These are phyloP conservation scores for Capra hircus DNA, from an alignment of 2,113 vertebrate genomes.

Conservation along the genomic window DNA sequence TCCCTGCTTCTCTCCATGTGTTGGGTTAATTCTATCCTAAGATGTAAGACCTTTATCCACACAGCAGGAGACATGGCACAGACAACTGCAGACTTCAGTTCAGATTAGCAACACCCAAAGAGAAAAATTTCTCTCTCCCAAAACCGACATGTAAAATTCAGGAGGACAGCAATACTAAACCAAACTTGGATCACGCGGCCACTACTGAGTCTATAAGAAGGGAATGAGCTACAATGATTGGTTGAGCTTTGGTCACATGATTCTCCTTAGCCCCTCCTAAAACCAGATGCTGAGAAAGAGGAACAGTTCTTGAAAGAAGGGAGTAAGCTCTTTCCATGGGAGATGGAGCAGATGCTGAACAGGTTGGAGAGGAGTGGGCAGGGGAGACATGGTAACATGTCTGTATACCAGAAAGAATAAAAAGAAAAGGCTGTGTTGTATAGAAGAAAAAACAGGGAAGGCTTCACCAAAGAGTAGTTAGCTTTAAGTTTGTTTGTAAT, in stretches of 20 bases:
- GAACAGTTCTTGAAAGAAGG: neutral
- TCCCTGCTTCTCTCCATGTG: neutral
- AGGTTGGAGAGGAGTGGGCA: neutral
- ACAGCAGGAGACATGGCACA: neutral
- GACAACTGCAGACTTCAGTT: neutral
- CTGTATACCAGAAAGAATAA: neutral
- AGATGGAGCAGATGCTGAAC: neutral
- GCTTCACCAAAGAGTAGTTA: neutral
- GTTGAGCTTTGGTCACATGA: neutral
- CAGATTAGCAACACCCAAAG: neutral
- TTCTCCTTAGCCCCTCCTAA: neutral
- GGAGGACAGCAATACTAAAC: neutral
- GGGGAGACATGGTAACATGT: neutral
- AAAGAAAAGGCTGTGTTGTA: neutral
- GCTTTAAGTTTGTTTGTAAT: neutral
- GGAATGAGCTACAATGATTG: neutral
- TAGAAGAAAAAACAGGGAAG: neutral
- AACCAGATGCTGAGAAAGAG: neutral
- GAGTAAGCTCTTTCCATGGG: neutral
- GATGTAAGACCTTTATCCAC: neutral
- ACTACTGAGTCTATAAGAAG: neutral
- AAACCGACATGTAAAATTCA: neutral
- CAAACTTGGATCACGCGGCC: neutral
- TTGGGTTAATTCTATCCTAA: neutral
- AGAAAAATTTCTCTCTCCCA: neutral